Conservation (phyloP, 2,888 invertebrate genomes). For the Plemyria rubiginata region DNA sequence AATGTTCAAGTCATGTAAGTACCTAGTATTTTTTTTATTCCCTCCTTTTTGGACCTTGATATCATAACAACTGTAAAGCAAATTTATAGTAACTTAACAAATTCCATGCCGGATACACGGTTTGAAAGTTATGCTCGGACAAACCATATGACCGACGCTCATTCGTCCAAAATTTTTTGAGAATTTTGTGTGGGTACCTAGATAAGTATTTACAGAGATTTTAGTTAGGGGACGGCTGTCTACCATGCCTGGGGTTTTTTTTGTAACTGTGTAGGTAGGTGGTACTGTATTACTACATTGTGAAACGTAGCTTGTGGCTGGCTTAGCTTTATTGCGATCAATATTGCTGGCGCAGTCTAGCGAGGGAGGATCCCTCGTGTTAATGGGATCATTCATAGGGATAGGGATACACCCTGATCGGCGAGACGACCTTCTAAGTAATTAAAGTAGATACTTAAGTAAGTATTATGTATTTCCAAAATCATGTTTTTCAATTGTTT, state of each 20-base stretch:
- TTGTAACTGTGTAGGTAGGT: neutral
- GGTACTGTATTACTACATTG: constrained; percentile 20
- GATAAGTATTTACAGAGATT: too few relatives aligned
- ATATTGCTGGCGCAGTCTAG: constrained; percentile 60
- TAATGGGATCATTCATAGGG: constrained; percentile 69
- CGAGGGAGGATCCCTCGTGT: constrained; percentile 64
- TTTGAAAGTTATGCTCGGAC: neutral
- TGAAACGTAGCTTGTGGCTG: constrained; percentile 32
- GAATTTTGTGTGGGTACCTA: too few relatives aligned
- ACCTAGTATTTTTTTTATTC: too few relatives aligned
- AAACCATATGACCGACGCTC: neutral
- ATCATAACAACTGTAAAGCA: too few relatives aligned
- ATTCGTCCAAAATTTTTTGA: neutral
- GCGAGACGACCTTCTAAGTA: constrained; percentile 49
- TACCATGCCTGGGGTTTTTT: too few relatives aligned
- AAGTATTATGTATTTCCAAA: too few relatives aligned
- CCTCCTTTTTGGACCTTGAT: too few relatives aligned
- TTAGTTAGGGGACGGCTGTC: too few relatives aligned
- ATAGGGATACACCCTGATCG: constrained; percentile 61
- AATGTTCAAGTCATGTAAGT: too few relatives aligned
- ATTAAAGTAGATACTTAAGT: constrained; percentile 29
- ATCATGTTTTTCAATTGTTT: too few relatives aligned
- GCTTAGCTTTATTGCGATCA: constrained; percentile 54
- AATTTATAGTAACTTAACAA: too few relatives aligned
- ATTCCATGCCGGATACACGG: neutral